Percentiles rank a stretch among this genome's conserved stretches.
phyloP scores from a whole-genome alignment of 2,888 invertebrate genomes.

The Drosophila buzzatii region DNA sequence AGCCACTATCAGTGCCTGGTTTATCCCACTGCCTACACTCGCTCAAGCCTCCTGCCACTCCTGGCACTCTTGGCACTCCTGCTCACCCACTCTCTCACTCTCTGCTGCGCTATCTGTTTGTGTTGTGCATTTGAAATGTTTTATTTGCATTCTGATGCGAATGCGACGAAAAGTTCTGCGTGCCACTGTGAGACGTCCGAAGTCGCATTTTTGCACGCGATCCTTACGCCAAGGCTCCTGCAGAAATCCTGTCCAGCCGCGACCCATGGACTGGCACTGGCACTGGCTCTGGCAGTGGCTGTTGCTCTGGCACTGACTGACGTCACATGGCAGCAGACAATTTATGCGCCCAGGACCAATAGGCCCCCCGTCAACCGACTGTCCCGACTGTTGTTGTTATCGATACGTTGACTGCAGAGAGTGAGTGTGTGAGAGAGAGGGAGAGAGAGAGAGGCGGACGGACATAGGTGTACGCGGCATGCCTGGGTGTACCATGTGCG shows the following conservation, averaged over 20 bases:
- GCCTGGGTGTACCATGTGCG: slow-evolving; percentile 73
- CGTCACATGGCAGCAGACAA: slow-evolving; percentile 71
- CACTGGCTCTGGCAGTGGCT: slow-evolving; percentile 38
- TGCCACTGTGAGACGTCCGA: slow-evolving; percentile 59
- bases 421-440: not conserved
- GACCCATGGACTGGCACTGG: slow-evolving; percentile 32
- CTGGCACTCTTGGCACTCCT: too few relatives aligned
- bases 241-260: slow-evolving; percentile 35
- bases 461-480: slow-evolving; percentile 14
- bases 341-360: slow-evolving; percentile 62
- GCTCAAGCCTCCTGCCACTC: not conserved
- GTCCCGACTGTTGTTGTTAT: slow-evolving; percentile 52
- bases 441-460: slow-evolving; percentile 2
- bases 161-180: slow-evolving; percentile 77
- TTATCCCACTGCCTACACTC: slow-evolving; percentile 14
- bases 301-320: slow-evolving; percentile 53
- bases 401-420: slow-evolving; percentile 50
- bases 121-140: slow-evolving; percentile 73
- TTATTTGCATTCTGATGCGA: slow-evolving; percentile 81
- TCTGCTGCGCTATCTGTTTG: slow-evolving; percentile 39
- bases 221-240: slow-evolving; percentile 56
- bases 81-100: not conserved
- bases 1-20: not conserved
- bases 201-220: slow-evolving; percentile 83
- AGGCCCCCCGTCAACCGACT: slow-evolving; percentile 38